A percentile compares a stretch with the other conserved stretches of the same genome.
phyloP scores from a whole-genome alignment of 2,888 invertebrate genomes.

The Torymus tubicola region DNA sequence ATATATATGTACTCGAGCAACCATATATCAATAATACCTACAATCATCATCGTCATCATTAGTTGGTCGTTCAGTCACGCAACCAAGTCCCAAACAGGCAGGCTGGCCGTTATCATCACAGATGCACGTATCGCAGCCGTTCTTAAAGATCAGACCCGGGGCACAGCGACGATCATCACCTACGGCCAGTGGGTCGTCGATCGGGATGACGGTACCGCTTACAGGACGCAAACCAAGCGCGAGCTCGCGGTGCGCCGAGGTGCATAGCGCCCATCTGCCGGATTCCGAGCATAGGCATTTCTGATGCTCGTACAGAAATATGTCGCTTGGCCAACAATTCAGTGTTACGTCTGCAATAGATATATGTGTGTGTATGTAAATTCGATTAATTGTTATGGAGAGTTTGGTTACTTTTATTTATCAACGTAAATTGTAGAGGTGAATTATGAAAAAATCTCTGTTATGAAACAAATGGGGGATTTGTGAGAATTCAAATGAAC shows the following conservation, averaged over 20 bases:
- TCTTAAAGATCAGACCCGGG: conserved; percentile 39
- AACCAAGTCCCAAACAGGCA: conserved; percentile 32
- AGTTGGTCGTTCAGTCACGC: background rate
- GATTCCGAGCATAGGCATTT: conserved; percentile 40
- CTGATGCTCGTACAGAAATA: conserved; percentile 30
- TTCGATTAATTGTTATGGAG: too few relatives aligned
- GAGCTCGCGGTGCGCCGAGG: conserved; percentile 32
- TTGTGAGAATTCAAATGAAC: too few relatives aligned
- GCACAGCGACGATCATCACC: conserved; percentile 19
- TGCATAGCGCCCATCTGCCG: conserved; percentile 22
- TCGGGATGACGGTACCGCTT: conserved; percentile 10
- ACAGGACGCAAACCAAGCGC: conserved; percentile 17
- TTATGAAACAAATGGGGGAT: too few relatives aligned
- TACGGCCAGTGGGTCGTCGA: background rate
- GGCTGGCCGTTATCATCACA: conserved; percentile 30
- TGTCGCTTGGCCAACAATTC: conserved; percentile 22
- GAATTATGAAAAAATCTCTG: too few relatives aligned
- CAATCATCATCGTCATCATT: background rate
- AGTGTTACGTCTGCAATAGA: conserved; percentile 22
- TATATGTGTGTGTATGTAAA: too few relatives aligned
- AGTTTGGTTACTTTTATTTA: too few relatives aligned
- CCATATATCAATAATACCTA: background rate
- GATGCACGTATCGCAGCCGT: conserved; percentile 45
- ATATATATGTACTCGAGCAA: background rate
- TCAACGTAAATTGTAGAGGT: too few relatives aligned